Base-by-base conservation (phyloP, 2,888 invertebrate species). In the Idaea aversata region DNA sequence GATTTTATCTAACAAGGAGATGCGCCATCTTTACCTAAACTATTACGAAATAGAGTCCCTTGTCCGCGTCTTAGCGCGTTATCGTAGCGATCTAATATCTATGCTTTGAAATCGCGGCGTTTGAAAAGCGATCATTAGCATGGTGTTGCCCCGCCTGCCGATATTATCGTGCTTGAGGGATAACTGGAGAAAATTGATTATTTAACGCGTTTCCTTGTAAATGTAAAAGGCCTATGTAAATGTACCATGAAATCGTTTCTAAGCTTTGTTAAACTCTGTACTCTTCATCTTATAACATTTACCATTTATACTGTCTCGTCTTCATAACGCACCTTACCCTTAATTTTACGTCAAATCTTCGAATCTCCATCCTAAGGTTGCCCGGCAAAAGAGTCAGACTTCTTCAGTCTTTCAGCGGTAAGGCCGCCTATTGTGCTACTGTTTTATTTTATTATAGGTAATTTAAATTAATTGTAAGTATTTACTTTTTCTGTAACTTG, bases 151-250 rank as follows among this genome's bases (percentile, higher is more conserved):
- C 67, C 70, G 71, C 64, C 16, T 59, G 34, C 34, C 61, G 67
- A 65, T 69, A 5, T 65, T 67, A 70, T 69, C 68, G 62, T 65
- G 25, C 15, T 3, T 25, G 16, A 34, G 58, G 64, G 38, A 63
- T 61, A 66, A 34, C 66, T 65, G 69, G 67, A 68, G 70, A 70
- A 68, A 73, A 72, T 73, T 73, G 73, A 72, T 72, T 73, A 69
- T 63, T 63, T 62, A 25, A 25, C 16, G 16, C 59, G 34, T 59
- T 59, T 59, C 34, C 59, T 59, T 59, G 34, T 58, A 58, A 7
- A 58, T 25, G 25, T 25, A 25, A 25, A 47, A 47, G 47, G 7
- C 47, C 47, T 47, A 13, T 47, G 47, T 47, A 47, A 47, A 47
- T 47, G 47, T 47, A 47, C 47, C 13, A 13, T 47, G 47, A 47